Evolutionary conservation across 2,797 vertebrate species (phyloP), one percentile per base, ranked within the genome.

Genomic region (Halcyon chelicuti): DNA sequence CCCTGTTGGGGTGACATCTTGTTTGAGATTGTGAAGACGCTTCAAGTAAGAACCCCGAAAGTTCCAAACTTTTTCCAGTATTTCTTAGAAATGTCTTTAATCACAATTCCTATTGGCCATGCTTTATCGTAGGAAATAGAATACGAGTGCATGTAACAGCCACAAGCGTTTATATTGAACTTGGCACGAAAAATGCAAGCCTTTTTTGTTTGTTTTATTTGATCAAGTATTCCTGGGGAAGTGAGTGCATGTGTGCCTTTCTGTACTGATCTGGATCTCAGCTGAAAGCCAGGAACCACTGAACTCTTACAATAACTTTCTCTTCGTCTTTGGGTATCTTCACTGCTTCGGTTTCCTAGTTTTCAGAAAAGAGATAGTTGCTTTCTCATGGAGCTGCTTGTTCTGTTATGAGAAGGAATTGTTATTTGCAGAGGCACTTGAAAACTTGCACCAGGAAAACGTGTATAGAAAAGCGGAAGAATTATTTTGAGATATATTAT

Each of bases 121-220:
- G 65, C 77, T 97, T 95, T 96, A 96, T 95, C 96, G 49, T 95
- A 95, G 95, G 94, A 95, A 96, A 92, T 96, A 92, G 91, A 93
- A 92, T 88, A 94, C 20, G 71, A 83, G 80, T 90, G 74, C 95
- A 74, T 89, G 93, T 95, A 97, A 96, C 91, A 95, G 77, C 68
- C 90, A 85, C 92, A 58, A 96, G 86, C 92, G 88, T 94, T 95
- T 96, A 93, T 97, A 88, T 94, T 96, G 91, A 94, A 94, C 93
- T 97, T 96, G 96, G 96, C 96, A 95, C 73, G 93, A 86, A 70
- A 86, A 90, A 90, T 14, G 66, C 93, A 93, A 93, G 76, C 63
- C 58, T 78, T 79, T 88, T 93, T 61, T 97, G 92, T 95, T 96
- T 95, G 75, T 96, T 97, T 96, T 95, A 74, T 89, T 95, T 96